A percentile compares a stretch with the other conserved stretches of the same genome.
Evolutionary conservation across 2,797 vertebrate genomes (phyloP).

Genomic region (Mastacembelus armatus): DNA sequence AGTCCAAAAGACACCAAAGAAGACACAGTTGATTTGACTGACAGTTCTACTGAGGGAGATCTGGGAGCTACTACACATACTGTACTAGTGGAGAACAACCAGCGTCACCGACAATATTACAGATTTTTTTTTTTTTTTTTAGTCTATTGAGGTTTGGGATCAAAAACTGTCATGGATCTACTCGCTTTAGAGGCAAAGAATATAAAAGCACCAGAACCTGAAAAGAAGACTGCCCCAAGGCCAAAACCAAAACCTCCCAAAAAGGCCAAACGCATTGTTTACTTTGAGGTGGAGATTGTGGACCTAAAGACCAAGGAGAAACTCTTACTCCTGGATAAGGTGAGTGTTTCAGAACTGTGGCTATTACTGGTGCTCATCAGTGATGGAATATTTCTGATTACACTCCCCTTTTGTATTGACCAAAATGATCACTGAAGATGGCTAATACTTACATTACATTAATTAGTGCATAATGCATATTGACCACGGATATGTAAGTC

Average conservation of each 20-base stretch:
- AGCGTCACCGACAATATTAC: constrained; percentile 31
- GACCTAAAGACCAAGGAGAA: constrained; percentile 91
- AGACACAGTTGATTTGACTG: constrained; percentile 47
- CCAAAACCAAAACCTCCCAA: constrained; percentile 83
- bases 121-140: constrained; percentile 39
- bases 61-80: constrained; percentile 31
- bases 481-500: constrained; percentile 16
- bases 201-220: constrained; percentile 47
- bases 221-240: constrained; percentile 71
- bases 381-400: constrained; percentile 29
- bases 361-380: too few species aligned
- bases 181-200: constrained; percentile 85
- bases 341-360: constrained; percentile 77
- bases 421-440: constrained; percentile 20
- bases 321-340: constrained; percentile 94
- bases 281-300: constrained; percentile 96
- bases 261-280: constrained; percentile 92
- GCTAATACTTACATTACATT: background rate
- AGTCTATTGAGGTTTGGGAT: constrained; percentile 49
- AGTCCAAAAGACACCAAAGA: constrained; percentile 54
- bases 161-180: constrained; percentile 79
- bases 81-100: constrained; percentile 38
- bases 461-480: background rate
- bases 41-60: constrained; percentile 36
- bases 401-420: constrained; percentile 30